Conservation (phyloP, 2,797 vertebrate species). For the Alca torda region DNA sequence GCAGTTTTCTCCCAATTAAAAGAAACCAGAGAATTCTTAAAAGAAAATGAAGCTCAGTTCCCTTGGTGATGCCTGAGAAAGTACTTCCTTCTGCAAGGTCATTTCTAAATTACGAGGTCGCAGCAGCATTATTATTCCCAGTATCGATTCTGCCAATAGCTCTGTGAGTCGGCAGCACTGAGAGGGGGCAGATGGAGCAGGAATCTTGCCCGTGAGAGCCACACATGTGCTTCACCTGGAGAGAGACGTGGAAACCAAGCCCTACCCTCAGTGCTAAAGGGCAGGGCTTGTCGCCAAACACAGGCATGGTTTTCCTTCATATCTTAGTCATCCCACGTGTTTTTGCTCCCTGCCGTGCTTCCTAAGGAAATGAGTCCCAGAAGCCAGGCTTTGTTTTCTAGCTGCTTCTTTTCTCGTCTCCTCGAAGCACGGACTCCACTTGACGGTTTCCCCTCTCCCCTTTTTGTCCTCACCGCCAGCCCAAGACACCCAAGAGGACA, state of each 20-base stretch:
- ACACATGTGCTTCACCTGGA: not conserved
- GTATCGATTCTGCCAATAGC: not conserved
- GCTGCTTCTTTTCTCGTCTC: not conserved
- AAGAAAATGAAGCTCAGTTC: not conserved
- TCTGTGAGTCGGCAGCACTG: not conserved
- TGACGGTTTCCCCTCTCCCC: not conserved
- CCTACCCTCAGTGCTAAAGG: not conserved
- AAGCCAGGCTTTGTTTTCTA: not conserved
- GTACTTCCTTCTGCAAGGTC: not conserved
- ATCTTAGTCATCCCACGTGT: not conserved
- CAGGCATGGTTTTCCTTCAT: not conserved
- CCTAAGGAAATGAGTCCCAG: not conserved
- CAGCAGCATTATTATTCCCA: not conserved
- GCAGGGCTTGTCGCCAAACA: not conserved
- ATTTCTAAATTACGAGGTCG: not conserved
- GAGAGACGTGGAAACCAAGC: not conserved
- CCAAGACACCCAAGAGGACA: not conserved
- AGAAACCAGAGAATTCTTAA: not conserved
- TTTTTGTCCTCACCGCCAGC: not conserved
- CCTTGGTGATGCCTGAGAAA: accelerated
- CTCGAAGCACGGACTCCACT: not conserved
- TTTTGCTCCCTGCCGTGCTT: not conserved
- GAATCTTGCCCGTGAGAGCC: not conserved
- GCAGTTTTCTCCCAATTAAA: not conserved
- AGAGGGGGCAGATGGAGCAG: not conserved